Evolutionary conservation across 1,140 invertebrate genomes (phyloP).

Genomic region (Ladona fulva): DNA sequence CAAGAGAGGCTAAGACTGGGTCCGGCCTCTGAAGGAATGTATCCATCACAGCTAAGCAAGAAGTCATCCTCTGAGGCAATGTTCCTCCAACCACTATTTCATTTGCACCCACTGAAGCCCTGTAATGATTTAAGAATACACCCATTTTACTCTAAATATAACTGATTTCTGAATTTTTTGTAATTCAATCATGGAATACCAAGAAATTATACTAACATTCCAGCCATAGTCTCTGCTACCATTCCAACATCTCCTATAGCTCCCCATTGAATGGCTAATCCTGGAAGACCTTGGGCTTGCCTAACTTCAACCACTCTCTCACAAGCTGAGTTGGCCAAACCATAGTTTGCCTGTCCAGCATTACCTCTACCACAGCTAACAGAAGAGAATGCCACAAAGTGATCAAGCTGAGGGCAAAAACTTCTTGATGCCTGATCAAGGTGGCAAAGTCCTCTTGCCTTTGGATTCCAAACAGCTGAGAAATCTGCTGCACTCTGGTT

Average conservation of each 20-base stretch:
- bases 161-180: neutral
- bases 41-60: constrained; percentile 79
- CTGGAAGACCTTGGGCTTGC: constrained; percentile 66
- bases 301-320: constrained; percentile 85
- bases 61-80: constrained; percentile 81
- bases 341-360: constrained; percentile 91
- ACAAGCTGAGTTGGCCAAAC: constrained; percentile 91
- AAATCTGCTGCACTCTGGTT: constrained; percentile 78
- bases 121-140: neutral
- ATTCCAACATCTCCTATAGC: constrained; percentile 95
- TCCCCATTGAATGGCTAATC: constrained; percentile 92
- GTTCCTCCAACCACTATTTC: constrained; percentile 89
- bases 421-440: constrained; percentile 64
- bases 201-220: constrained; percentile 19
- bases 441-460: constrained; percentile 57
- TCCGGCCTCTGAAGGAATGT: constrained; percentile 78
- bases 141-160: too few relatives aligned
- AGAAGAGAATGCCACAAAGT: constrained; percentile 91
- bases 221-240: constrained; percentile 73
- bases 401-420: constrained; percentile 68
- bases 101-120: constrained; percentile 42
- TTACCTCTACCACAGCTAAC: constrained; percentile 92
- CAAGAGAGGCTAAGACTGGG: constrained; percentile 75
- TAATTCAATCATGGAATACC: neutral
- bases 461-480: constrained; percentile 59